Evolutionary conservation across 1,140 invertebrate species (phyloP).

Genomic region (Triops longicaudatus): DNA sequence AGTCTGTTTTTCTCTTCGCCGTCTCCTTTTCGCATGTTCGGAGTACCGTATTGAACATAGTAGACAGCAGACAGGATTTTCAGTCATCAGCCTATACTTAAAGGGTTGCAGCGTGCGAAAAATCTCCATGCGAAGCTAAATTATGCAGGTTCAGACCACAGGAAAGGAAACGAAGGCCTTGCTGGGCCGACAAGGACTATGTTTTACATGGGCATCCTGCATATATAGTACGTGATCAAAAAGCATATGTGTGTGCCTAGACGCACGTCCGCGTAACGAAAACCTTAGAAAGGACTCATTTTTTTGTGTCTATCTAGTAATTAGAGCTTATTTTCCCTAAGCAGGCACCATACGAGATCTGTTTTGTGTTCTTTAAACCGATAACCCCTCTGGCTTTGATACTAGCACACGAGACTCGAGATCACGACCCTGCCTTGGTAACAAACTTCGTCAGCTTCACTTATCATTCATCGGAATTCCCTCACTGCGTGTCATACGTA

Average conservation of each 20-base stretch:
- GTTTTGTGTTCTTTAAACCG: not conserved
- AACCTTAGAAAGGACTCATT: not conserved
- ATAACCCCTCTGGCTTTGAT: not conserved
- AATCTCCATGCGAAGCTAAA: too few relatives aligned
- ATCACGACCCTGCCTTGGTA: not conserved
- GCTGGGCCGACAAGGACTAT: not conserved
- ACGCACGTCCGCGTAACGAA: conserved; percentile 4
- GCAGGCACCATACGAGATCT: not conserved
- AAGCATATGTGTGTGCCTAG: not conserved
- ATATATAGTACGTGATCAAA: not conserved
- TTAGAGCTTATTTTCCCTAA: not conserved
- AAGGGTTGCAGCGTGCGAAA: not conserved
- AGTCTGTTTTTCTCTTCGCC: not conserved
- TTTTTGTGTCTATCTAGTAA: not conserved
- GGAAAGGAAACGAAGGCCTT: not conserved
- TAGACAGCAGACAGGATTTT: too few relatives aligned
- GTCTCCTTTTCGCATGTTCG: not conserved
- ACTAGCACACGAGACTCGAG: not conserved
- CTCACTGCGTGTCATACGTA: not conserved
- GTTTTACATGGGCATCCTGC: not conserved
- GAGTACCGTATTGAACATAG: too few relatives aligned
- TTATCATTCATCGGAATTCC: not conserved
- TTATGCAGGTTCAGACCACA: not conserved
- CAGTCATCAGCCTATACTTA: not conserved
- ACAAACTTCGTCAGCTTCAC: not conserved